These are phyloP conservation scores for Enteromius argenteus DNA, from an alignment of 2,797 vertebrate genomes.

Conservation along the genomic window DNA sequence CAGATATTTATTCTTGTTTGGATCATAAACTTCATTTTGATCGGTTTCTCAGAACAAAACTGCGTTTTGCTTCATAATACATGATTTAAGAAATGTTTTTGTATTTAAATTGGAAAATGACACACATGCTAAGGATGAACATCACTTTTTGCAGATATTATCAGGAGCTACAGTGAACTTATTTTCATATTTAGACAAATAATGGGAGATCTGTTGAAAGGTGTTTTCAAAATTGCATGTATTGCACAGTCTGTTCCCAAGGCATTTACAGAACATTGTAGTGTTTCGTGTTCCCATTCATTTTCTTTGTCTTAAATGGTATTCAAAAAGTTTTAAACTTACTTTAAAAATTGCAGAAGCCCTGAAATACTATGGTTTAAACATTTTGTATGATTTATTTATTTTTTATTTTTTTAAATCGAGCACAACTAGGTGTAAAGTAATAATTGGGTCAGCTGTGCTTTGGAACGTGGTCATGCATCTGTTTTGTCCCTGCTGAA, in stretches of 20 bases:
- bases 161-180: neutral
- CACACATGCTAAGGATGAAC: neutral
- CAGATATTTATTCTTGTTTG: neutral
- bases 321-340: neutral
- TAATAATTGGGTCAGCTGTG: neutral
- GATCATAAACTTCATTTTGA: neutral
- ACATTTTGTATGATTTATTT: too few relatives aligned
- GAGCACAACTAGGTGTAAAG: neutral
- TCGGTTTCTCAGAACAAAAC: neutral
- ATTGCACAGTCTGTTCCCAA: neutral
- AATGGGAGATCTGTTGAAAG: too few relatives aligned
- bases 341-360: neutral
- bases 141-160: neutral
- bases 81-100: neutral
- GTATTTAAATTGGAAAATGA: neutral
- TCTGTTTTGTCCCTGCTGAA: slow-evolving; percentile 25
- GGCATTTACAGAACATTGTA: neutral
- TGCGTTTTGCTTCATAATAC: neutral
- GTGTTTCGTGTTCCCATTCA: neutral
- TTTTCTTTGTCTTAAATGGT: neutral
- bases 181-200: neutral
- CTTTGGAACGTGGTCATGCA: neutral
- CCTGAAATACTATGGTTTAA: neutral
- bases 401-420: neutral
- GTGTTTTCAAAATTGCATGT: neutral